Evolutionary conservation across 37 sponge, comb jelly and placozoan genomes (phyloP).

Genomic region (Halisarca cf. caerulea): DNA sequence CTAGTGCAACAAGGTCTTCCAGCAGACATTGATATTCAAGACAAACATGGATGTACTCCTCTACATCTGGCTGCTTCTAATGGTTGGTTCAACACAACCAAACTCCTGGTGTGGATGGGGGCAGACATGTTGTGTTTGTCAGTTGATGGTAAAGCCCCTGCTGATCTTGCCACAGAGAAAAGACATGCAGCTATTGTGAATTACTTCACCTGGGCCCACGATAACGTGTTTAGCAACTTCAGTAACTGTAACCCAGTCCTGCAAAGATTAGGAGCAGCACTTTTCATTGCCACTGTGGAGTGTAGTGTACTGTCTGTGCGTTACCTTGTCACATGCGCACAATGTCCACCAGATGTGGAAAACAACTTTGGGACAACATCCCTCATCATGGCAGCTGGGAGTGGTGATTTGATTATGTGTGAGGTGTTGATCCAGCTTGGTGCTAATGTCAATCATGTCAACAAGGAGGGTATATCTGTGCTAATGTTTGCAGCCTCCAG

Average conservation of each 20-base stretch:
- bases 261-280: too few relatives aligned
- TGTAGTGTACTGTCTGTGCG: too few relatives aligned
- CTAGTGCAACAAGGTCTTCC: not conserved
- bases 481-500: not conserved
- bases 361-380: not conserved
- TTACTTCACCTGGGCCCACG: too few relatives aligned
- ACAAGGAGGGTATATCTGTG: not conserved
- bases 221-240: too few relatives aligned
- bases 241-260: too few relatives aligned
- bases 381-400: not conserved
- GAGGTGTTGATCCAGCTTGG: not conserved
- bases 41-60: not conserved
- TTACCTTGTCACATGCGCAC: too few relatives aligned
- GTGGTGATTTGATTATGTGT: not conserved
- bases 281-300: too few relatives aligned
- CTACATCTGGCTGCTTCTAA: not conserved
- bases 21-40: not conserved
- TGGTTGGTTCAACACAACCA: not conserved
- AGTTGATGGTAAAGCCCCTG: not conserved
- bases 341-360: too few relatives aligned
- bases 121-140: not conserved
- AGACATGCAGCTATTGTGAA: not conserved
- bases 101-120: not conserved
- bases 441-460: not conserved
- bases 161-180: not conserved